Evolutionary conservation across 2,888 invertebrate species (phyloP).

Genomic region (Axea sp.): DNA sequence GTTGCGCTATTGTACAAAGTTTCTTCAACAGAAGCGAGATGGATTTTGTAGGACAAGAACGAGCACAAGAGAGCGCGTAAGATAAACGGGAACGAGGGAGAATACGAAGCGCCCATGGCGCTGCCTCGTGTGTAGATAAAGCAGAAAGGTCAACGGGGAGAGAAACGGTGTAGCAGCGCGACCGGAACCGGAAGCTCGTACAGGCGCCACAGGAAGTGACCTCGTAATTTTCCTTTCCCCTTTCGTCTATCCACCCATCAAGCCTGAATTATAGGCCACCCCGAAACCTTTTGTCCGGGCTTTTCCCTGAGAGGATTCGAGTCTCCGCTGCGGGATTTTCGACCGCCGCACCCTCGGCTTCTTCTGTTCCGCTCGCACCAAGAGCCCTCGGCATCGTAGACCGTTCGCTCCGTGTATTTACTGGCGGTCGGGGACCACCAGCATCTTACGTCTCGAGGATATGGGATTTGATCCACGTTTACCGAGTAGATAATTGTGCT

Average conservation of each 20-base stretch:
- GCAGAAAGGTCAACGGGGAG: constrained; percentile 52
- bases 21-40: no score
- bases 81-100: constrained; percentile 9
- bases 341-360: constrained; percentile 34
- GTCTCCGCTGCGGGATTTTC: constrained; percentile 69
- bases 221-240: constrained; percentile 78
- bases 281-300: constrained; percentile 78
- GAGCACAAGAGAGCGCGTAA: constrained; percentile 39
- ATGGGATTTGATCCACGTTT: constrained; percentile 43
- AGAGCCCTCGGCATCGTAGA: neutral
- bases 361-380: constrained; percentile 33
- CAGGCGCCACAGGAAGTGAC: constrained; percentile 79
- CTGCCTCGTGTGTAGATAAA: constrained; percentile 52
- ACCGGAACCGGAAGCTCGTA: constrained; percentile 79
- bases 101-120: constrained; percentile 56
- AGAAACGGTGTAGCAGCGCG: constrained; percentile 69
- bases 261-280: constrained; percentile 77
- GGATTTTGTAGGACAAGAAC: no score
- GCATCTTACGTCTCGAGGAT: constrained; percentile 37
- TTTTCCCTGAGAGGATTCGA: constrained; percentile 76
- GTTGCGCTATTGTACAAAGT: constrained; percentile 76
- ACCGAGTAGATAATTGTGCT: constrained; percentile 38
- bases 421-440: constrained; percentile 33
- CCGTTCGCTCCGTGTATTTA: constrained; percentile 37
- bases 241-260: constrained; percentile 74